These are phyloP conservation scores for Argyrosomus regius DNA, from an alignment of 2,797 vertebrate species.

Conservation along the genomic window DNA sequence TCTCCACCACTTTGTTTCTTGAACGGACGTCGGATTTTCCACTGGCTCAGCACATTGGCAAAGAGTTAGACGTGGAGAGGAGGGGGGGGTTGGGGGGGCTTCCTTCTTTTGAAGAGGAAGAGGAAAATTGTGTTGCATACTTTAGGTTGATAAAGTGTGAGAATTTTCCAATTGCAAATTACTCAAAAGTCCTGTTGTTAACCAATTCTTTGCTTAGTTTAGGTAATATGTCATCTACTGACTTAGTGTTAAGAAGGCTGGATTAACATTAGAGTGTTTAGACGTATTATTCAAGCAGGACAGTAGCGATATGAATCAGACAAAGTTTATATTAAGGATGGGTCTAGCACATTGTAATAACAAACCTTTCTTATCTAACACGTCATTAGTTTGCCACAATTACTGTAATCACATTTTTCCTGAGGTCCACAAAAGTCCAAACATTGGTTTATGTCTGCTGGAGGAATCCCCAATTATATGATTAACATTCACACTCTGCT, in stretches of 20 bases:
- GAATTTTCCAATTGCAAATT: constrained; percentile 56
- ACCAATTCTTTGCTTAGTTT: constrained; percentile 18
- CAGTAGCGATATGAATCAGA: constrained; percentile 57
- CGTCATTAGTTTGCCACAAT: constrained; percentile 81
- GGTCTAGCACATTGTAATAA: constrained; percentile 75
- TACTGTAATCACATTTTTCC: constrained; percentile 84
- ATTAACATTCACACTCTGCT: constrained; percentile 78
- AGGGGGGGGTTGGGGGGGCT: constrained; percentile 37
- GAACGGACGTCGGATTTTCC: constrained; percentile 81
- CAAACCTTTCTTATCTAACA: constrained; percentile 77
- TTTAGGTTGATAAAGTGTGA: constrained; percentile 48
- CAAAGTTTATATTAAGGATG: constrained; percentile 74
- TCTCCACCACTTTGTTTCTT: constrained; percentile 75
- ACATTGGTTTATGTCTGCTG: constrained; percentile 77
- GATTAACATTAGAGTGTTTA: constrained; percentile 24
- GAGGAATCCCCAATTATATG: constrained; percentile 82
- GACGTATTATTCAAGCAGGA: constrained; percentile 40
- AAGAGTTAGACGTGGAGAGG: constrained; percentile 62
- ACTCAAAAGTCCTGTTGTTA: constrained; percentile 35
- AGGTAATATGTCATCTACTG: constrained; percentile 8
- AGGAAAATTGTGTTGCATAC: constrained; percentile 64
- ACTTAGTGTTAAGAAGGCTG: constrained; percentile 2
- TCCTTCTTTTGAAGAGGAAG: constrained; percentile 78
- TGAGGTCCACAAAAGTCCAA: constrained; percentile 75
- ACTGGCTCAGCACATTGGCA: constrained; percentile 85